Evolutionary conservation across 53 echinoderm and acorn worm species (phyloP).

Genomic region (Holothuria leucospilota): DNA sequence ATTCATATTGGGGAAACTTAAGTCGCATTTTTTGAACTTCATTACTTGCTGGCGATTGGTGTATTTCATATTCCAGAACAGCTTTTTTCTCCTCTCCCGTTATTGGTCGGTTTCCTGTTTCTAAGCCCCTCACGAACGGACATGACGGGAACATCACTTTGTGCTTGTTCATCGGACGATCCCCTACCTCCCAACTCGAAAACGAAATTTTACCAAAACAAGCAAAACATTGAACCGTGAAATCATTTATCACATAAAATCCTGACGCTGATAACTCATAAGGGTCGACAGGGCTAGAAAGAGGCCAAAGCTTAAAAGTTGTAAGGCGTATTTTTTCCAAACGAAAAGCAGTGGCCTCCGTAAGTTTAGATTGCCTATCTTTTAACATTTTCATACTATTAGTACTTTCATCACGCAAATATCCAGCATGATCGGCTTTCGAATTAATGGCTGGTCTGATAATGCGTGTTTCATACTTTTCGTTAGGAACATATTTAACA

Average conservation of each 20-base stretch:
- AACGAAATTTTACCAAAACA: conserved; percentile 11
- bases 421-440: not conserved
- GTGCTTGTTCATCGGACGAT: conserved; percentile 32
- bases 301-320: not conserved
- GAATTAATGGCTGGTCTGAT: not conserved
- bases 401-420: not conserved
- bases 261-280: conserved; percentile 21
- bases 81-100: too few relatives aligned
- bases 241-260: not conserved
- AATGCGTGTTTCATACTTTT: not conserved
- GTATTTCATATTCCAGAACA: too few relatives aligned
- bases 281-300: conserved; percentile 13
- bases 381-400: not conserved
- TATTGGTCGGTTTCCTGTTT: not conserved
- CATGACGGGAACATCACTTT: conserved; percentile 6
- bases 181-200: conserved; percentile 15
- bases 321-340: conserved; percentile 2
- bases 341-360: too few relatives aligned
- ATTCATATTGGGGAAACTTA: not conserved
- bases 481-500: not conserved
- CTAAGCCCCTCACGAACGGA: not conserved
- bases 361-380: not conserved
- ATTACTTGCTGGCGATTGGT: too few relatives aligned
- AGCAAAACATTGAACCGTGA: conserved; percentile 19
- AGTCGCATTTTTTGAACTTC: too few relatives aligned